Conservation (phyloP, 2,888 invertebrate species). For the Plagodis dolabraria region DNA sequence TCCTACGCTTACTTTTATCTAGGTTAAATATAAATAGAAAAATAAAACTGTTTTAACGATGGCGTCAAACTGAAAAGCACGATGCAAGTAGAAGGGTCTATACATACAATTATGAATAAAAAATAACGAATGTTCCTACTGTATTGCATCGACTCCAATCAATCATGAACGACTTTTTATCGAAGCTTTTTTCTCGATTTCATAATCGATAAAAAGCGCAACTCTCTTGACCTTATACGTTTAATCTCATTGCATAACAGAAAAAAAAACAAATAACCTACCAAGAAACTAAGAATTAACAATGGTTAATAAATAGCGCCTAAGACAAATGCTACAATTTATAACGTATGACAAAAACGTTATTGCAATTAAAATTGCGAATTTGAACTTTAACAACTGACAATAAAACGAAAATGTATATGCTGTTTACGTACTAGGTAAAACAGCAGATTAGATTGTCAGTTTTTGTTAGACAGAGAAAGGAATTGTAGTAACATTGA, state of each 20-base stretch:
- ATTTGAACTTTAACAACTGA: conserved; percentile 6
- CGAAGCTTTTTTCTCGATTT: conserved; percentile 38
- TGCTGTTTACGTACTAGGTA: conserved; percentile 12
- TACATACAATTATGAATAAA: conserved; percentile 17
- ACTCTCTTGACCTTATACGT: conserved; percentile 50
- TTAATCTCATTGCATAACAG: conserved; percentile 51
- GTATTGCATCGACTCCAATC: conserved; percentile 40
- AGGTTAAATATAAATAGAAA: too few relatives aligned
- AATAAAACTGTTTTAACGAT: too few relatives aligned
- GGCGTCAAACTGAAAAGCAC: too few relatives aligned
- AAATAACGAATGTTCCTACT: conserved; percentile 20
- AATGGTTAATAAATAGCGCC: conserved; percentile 72
- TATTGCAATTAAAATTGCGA: conserved; percentile 3
- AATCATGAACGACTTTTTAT: conserved; percentile 46
- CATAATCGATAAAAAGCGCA: conserved; percentile 42
- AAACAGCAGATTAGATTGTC: conserved; percentile 50
- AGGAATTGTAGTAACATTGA: conserved; percentile 46
- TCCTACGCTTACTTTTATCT: too few relatives aligned
- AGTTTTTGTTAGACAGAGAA: conserved; percentile 60
- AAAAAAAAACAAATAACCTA: conserved; percentile 43
- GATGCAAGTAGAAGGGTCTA: too few relatives aligned
- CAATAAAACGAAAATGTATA: conserved; percentile 23
- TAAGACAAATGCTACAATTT: conserved; percentile 76
- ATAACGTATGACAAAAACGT: conserved; percentile 47
- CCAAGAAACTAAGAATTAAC: conserved; percentile 46